Evolutionary conservation across 2,888 invertebrate genomes (phyloP).

Genomic region (Watsonalla cultraria): DNA sequence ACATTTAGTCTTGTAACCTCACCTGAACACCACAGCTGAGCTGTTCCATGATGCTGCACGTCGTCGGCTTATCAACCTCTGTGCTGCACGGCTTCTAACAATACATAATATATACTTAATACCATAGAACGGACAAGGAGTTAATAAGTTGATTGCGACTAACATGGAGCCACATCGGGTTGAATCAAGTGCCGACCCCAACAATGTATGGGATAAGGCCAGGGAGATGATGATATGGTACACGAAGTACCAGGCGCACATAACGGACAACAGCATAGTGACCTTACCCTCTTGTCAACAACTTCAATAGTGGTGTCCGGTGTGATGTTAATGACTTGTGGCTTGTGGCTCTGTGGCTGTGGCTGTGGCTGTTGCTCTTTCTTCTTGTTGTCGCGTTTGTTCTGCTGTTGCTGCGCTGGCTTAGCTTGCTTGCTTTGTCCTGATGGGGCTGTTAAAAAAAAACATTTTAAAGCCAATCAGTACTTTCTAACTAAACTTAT

Average conservation of each 20-base stretch:
- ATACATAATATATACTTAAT: not conserved
- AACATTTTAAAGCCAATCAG: too few species aligned
- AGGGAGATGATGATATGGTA: too few species aligned
- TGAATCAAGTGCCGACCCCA: not conserved
- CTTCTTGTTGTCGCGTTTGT: slow-evolving; percentile 2
- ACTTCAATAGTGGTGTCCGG: slow-evolving; percentile 61
- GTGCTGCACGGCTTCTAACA: slow-evolving; percentile 22
- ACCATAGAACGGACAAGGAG: too few species aligned
- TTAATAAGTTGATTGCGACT: too few species aligned
- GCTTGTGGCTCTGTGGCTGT: slow-evolving; percentile 17
- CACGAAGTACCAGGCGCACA: too few species aligned
- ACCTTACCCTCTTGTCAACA: slow-evolving; percentile 42
- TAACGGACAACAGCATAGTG: too few species aligned
- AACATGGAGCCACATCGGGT: too few species aligned
- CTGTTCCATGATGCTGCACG: slow-evolving; percentile 75
- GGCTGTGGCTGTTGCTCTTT: slow-evolving; percentile 21
- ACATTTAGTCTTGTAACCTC: too few species aligned
- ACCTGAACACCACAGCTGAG: slow-evolving; percentile 72
- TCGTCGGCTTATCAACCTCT: slow-evolving; percentile 43
- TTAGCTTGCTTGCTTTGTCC: too few species aligned
- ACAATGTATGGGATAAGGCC: not conserved
- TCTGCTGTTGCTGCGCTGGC: not conserved
- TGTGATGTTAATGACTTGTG: slow-evolving; percentile 46
- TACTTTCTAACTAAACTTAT: too few species aligned
- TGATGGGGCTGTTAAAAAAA: too few species aligned